phyloP scores from a whole-genome alignment of 2,113 vertebrate genomes.

The Malurus elegans region DNA sequence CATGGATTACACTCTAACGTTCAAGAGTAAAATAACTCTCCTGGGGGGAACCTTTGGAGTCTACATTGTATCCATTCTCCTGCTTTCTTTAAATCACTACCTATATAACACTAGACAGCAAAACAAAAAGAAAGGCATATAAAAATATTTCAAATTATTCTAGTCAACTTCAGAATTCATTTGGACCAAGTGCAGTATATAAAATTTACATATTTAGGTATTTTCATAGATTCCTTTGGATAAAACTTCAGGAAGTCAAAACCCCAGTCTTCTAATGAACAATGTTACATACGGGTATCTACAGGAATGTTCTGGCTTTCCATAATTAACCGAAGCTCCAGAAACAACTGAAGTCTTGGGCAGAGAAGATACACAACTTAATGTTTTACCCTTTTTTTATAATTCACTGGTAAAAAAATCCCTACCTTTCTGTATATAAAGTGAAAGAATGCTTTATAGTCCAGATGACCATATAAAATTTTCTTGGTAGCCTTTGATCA shows the following conservation, averaged over 20 bases:
- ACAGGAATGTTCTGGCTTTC: background rate
- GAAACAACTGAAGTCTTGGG: background rate
- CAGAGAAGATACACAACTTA: background rate
- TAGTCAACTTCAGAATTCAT: background rate
- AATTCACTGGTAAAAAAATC: background rate
- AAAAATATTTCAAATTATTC: background rate
- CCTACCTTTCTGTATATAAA: background rate
- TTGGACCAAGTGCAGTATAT: background rate
- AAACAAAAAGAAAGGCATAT: background rate
- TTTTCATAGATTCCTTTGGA: background rate
- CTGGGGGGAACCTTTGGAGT: background rate
- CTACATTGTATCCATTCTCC: background rate
- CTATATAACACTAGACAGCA: background rate
- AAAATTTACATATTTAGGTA: background rate
- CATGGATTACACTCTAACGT: fast-evolving
- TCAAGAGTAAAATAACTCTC: background rate
- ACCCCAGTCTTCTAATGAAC: background rate
- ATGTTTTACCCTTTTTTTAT: background rate
- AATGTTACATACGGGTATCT: background rate
- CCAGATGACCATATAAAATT: background rate
- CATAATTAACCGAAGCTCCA: background rate
- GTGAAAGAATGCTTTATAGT: background rate
- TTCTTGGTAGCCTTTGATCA: background rate
- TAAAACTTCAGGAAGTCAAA: background rate
- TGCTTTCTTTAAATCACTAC: background rate